Conservation (phyloP, 2,888 invertebrate species). For the Drosophila affinis region DNA sequence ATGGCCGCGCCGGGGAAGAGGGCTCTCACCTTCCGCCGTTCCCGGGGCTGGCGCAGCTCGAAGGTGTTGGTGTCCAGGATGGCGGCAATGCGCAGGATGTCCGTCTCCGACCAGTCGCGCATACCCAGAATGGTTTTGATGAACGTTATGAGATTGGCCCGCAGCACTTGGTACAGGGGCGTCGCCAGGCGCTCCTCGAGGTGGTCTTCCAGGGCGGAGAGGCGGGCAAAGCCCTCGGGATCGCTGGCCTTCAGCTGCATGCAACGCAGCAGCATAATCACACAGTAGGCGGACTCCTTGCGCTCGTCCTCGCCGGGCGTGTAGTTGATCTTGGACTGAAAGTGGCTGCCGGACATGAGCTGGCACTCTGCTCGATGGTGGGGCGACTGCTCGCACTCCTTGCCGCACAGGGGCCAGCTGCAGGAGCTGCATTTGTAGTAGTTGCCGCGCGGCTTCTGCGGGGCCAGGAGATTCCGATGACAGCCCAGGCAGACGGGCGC, state of each 20-base stretch:
- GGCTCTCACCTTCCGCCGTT: conserved; percentile 85
- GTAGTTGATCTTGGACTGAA: conserved; percentile 85
- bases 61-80: conserved; percentile 90
- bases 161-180: conserved; percentile 86
- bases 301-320: conserved; percentile 65
- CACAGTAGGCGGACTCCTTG: conserved; percentile 87
- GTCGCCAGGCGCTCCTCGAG: conserved; percentile 86
- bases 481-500: conserved; percentile 87
- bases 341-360: conserved; percentile 86
- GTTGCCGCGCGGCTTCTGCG: conserved; percentile 70
- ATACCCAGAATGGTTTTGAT: conserved; percentile 86
- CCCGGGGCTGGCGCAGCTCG: conserved; percentile 85
- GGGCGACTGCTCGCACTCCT: conserved; percentile 85
- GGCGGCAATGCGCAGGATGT: conserved; percentile 87
- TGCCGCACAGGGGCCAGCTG: conserved; percentile 88
- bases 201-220: conserved; percentile 84
- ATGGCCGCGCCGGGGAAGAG: conserved; percentile 88
- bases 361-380: conserved; percentile 87
- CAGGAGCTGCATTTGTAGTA: conserved; percentile 87
- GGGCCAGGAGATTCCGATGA: conserved; percentile 84
- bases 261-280: conserved; percentile 87
- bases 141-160: conserved; percentile 87
- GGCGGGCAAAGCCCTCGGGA: conserved; percentile 81
- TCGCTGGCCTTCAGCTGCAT: conserved; percentile 86
- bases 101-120: conserved; percentile 85